Percentiles rank a stretch among this genome's conserved stretches.
These are phyloP conservation scores for Byasa hedistus DNA, from an alignment of 2,888 invertebrate species.

Conservation along the genomic window DNA sequence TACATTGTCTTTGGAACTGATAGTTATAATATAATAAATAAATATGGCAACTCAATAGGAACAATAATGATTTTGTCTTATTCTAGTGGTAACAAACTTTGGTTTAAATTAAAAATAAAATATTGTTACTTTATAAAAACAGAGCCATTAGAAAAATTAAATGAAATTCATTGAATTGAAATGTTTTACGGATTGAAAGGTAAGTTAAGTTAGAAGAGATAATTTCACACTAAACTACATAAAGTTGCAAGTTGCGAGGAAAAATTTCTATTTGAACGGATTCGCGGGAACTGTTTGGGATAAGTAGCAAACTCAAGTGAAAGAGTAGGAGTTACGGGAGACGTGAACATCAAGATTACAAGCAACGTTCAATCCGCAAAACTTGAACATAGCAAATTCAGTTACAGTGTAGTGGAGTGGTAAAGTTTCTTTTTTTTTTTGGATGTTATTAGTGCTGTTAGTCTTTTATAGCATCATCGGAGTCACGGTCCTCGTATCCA, in stretches of 20 bases:
- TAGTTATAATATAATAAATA: constrained; percentile 28
- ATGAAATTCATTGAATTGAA: neutral
- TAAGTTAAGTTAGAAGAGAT: neutral
- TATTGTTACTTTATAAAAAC: neutral
- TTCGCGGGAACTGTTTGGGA: no score
- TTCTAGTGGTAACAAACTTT: constrained; percentile 1
- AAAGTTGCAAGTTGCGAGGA: no score
- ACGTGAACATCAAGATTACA: neutral
- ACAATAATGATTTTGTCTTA: constrained; percentile 3
- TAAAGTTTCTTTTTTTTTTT: no score
- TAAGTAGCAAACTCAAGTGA: no score
- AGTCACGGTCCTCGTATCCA: no score
- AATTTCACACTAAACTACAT: no score
- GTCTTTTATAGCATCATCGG: no score
- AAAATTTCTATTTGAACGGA: no score
- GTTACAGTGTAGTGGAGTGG: no score
- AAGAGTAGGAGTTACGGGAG: neutral
- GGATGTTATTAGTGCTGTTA: no score
- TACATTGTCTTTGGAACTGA: no score
- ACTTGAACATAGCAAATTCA: neutral
- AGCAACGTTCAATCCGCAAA: neutral
- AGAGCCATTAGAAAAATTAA: no score
- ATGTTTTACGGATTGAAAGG: neutral
- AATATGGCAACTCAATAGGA: constrained; percentile 32
- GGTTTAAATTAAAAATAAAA: neutral